phyloP scores from a whole-genome alignment of 2,888 invertebrate species.

The Oscheius myriophilus region DNA sequence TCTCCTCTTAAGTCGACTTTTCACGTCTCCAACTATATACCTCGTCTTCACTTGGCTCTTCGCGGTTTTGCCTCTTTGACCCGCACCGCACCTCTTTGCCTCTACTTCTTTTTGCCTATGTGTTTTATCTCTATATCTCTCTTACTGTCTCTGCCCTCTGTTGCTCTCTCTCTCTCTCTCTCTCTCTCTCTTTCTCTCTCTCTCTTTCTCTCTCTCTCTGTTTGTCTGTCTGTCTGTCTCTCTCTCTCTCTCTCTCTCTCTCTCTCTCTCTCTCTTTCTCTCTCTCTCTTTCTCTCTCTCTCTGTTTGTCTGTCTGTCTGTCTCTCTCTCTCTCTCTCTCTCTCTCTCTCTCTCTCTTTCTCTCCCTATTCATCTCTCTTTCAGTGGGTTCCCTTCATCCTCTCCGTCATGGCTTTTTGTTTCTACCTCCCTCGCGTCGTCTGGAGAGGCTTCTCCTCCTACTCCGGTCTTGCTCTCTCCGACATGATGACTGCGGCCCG shows the following conservation, averaged over 20 bases:
- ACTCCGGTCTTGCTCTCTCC: conserved; percentile 46
- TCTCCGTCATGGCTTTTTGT: conserved; percentile 60
- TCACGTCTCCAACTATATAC: too few relatives aligned
- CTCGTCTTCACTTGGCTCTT: too few relatives aligned
- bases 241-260: conserved; percentile 10
- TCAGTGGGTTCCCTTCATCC: conserved; percentile 70
- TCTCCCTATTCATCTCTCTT: conserved; percentile 42
- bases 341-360: conserved; percentile 15
- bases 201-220: not conserved
- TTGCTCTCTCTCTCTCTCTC: conserved; percentile 9
- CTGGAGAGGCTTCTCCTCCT: conserved; percentile 54
- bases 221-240: conserved; percentile 12
- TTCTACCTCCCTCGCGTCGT: conserved; percentile 56
- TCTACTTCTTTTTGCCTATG: too few relatives aligned
- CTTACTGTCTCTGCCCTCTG: conserved; percentile 1
- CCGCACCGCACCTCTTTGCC: too few relatives aligned
- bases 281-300: too few relatives aligned
- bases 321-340: conserved; percentile 14
- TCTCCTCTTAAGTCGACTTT: too few relatives aligned
- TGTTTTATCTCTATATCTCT: conserved; percentile 15
- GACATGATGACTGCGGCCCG: conserved; percentile 39
- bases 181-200: too few relatives aligned
- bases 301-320: too few relatives aligned
- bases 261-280: conserved; percentile 10
- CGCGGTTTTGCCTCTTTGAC: too few relatives aligned